Evolutionary conservation across 35 echinoderm and acorn worm species (phyloP).

Genomic region (Amphiura filiformis): DNA sequence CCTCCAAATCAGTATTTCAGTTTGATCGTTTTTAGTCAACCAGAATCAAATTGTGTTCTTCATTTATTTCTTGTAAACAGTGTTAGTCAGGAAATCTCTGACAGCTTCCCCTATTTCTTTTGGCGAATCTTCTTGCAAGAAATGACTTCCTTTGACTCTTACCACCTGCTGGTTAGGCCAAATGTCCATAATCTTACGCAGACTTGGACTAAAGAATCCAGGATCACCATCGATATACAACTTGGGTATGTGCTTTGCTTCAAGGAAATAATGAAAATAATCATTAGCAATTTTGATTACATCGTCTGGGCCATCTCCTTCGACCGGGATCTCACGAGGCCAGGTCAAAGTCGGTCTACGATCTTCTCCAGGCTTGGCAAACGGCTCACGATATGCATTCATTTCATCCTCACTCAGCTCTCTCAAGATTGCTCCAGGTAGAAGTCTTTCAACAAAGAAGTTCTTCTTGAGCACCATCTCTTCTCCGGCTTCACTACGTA

Average conservation of each 20-base stretch:
- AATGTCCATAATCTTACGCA: not conserved
- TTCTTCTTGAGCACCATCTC: conserved; percentile 83
- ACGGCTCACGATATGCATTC: conserved; percentile 78
- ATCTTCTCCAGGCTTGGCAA: conserved; percentile 53
- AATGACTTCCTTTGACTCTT: conserved; percentile 61
- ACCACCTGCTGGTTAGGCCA: conserved; percentile 73
- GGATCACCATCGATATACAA: conserved; percentile 69
- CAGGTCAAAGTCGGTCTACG: conserved; percentile 86
- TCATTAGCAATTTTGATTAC: conserved; percentile 53
- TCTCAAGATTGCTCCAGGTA: conserved; percentile 49
- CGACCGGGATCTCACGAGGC: conserved; percentile 72
- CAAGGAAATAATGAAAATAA: conserved; percentile 60
- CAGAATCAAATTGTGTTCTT: too few relatives aligned
- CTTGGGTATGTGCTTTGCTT: conserved; percentile 47
- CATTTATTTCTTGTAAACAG: too few relatives aligned
- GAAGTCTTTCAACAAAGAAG: conserved; percentile 69
- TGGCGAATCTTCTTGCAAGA: conserved; percentile 87
- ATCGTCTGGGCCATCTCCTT: conserved; percentile 73
- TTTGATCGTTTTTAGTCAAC: too few relatives aligned
- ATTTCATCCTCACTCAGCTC: conserved; percentile 62
- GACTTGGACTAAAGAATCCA: conserved; percentile 61
- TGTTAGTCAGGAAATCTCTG: conserved; percentile 56
- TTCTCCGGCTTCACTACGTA: conserved; percentile 72
- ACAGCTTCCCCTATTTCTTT: conserved; percentile 76
- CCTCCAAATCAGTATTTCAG: too few relatives aligned